Base-by-base conservation (phyloP, 1,140 invertebrate species). In the Drosophila kurseongensis region DNA sequence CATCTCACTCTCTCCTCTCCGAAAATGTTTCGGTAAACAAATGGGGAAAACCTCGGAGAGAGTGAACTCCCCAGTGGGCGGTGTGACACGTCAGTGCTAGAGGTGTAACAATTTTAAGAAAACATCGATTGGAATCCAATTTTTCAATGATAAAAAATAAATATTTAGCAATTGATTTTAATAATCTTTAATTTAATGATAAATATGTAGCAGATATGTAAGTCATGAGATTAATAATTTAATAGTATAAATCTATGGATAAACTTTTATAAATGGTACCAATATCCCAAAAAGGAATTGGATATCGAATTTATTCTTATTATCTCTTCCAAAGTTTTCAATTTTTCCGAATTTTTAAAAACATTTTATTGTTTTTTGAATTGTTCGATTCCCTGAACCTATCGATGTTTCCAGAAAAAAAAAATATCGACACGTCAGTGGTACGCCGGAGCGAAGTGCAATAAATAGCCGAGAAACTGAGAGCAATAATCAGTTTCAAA, bases 401-500 rank as follows among this genome's bases (percentile, higher is more conserved):
- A 51, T 51, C 48, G 48, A 51, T 51, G 48, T 51, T 51, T 51
- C 48, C 4, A 35, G 48, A 51, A 51, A 14, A 5, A 0, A 12
- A 35, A 32, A 5, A 10, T 29, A 52, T 47, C 62, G 27, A 79
- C 83, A 88, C 83, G 83, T 88, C 83, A 86, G 75, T 75, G 48
- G 23, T 52, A 47, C 40, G 52, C 45, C n/a, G 63, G 51, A 89
- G 32, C 32, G 5, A 12, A 12, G 50, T 35, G 48, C 48, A 32
- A 51, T 86, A 86, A 86, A 86, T 74, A 89, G 83, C 79, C 75
- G 66, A 13, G 29, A 50, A 36, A 14, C 29, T 8, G 80, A 86
- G 71, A 83, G 83, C 60, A 27, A 50, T n/a, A 65, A 79, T 80
- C 83, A 88, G 63, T 83, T 89, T 80, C 72, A 73, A 88, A 66